A percentile compares a stretch with the other conserved stretches of the same genome.
Evolutionary conservation across 2,888 invertebrate genomes (phyloP).

Genomic region (Zonitis immaculata): DNA sequence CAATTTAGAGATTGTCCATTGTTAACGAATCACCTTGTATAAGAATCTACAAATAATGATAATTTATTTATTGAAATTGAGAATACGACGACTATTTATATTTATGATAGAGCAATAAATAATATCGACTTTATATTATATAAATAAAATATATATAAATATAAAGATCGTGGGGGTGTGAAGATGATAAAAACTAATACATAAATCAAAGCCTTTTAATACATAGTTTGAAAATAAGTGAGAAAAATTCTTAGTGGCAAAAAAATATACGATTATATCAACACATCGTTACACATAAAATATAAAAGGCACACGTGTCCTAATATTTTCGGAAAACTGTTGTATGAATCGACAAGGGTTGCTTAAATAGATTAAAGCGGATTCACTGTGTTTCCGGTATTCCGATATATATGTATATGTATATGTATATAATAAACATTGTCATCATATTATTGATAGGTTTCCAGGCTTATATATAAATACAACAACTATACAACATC

Average conservation of each 20-base stretch:
- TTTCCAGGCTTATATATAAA: slow-evolving; percentile 11
- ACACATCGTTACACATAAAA: background rate
- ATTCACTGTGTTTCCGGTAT: slow-evolving; percentile 27
- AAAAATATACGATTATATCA: no score
- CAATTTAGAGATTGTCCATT: no score
- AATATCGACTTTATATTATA: background rate
- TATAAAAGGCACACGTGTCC: slow-evolving; percentile 22
- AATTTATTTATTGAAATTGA: background rate
- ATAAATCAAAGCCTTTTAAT: slow-evolving; percentile 13
- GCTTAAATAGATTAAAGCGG: slow-evolving; percentile 29
- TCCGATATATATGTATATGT: background rate
- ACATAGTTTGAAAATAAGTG: background rate
- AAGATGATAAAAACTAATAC: slow-evolving; percentile 14
- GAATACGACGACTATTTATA: background rate
- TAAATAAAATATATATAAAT: background rate
- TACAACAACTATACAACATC: background rate
- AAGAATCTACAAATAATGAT: background rate
- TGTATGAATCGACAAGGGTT: slow-evolving; percentile 16
- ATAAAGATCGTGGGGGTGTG: slow-evolving; percentile 9
- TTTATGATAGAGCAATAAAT: slow-evolving; percentile 1
- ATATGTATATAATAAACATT: no score
- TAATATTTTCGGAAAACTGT: slow-evolving; percentile 24
- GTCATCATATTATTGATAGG: slow-evolving; percentile 23
- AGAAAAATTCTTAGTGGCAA: no score
- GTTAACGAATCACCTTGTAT: no score